Conservation (phyloP, 1,140 invertebrate genomes). For the Zaprionus tsacasi region DNA sequence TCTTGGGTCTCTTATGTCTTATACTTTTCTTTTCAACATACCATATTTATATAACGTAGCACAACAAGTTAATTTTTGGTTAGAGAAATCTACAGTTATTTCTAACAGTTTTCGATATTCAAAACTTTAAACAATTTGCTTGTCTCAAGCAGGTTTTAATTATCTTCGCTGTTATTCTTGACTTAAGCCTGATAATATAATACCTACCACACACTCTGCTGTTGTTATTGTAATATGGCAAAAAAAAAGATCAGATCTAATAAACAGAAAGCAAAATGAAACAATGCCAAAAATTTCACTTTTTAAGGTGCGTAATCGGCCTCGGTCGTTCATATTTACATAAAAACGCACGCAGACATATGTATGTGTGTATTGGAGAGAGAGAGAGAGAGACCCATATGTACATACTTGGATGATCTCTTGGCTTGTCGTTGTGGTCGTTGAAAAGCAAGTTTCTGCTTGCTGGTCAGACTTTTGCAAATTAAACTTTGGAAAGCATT, state of each 20-base stretch:
- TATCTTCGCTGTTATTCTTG: constrained; percentile 2
- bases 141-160: neutral
- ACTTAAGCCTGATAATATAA: neutral
- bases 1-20: neutral
- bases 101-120: neutral
- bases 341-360: constrained; percentile 23
- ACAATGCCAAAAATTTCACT: constrained; percentile 74
- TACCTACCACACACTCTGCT: neutral
- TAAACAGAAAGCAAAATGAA: constrained; percentile 59
- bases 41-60: neutral
- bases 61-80: neutral
- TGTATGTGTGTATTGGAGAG: neutral
- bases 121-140: neutral
- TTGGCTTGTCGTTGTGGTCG: constrained; percentile 30
- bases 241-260: constrained; percentile 32
- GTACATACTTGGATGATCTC: constrained; percentile 34
- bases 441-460: constrained; percentile 42
- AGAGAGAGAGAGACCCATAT: constrained; percentile 14
- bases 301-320: constrained; percentile 81
- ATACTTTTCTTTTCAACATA: neutral
- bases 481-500: constrained; percentile 29
- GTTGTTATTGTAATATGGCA: constrained; percentile 4
- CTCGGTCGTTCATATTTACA: constrained; percentile 48
- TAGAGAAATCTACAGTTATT: neutral
- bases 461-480: constrained; percentile 24